These are phyloP conservation scores for Thera britannica DNA, from an alignment of 2,888 invertebrate species.

Conservation along the genomic window DNA sequence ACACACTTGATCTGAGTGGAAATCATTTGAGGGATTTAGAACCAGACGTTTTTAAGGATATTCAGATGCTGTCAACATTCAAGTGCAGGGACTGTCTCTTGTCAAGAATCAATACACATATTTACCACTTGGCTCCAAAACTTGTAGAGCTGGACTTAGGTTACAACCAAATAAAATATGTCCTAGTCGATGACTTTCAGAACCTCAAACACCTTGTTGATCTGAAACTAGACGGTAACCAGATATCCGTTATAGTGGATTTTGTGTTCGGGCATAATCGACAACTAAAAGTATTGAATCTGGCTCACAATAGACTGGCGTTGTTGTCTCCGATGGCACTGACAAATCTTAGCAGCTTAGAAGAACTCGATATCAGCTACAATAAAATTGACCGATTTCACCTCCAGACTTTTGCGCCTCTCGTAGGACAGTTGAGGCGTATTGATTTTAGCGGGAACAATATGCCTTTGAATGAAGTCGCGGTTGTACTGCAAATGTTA, in stretches of 20 bases:
- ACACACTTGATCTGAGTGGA: constrained; percentile 89
- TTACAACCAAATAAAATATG: constrained; percentile 90
- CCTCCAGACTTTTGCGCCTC: constrained; percentile 84
- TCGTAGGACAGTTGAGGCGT: constrained; percentile 86
- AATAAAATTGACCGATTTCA: constrained; percentile 90
- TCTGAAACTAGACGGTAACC: constrained; percentile 90
- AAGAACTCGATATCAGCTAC: constrained; percentile 89
- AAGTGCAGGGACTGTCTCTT: constrained; percentile 90
- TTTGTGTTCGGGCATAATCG: constrained; percentile 86
- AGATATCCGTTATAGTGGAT: constrained; percentile 90
- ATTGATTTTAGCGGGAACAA: constrained; percentile 90
- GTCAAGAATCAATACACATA: constrained; percentile 90
- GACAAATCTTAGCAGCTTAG: constrained; percentile 88
- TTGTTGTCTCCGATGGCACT: constrained; percentile 90
- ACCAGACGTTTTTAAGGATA: constrained; percentile 92
- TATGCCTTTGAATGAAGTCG: constrained; percentile 82
- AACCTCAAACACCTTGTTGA: constrained; percentile 87
- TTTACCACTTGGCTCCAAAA: constrained; percentile 90
- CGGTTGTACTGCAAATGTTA: constrained; percentile 83
- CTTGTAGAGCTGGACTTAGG: constrained; percentile 91
- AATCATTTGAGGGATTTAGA: constrained; percentile 90
- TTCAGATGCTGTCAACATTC: constrained; percentile 88
- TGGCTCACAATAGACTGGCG: constrained; percentile 90
- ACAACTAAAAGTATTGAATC: constrained; percentile 82
- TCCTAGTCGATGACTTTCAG: constrained; percentile 89